Percentiles rank a stretch among this genome's conserved stretches.
Evolutionary conservation across 2,888 invertebrate species (phyloP).

Genomic region (Eristalis arbustorum): DNA sequence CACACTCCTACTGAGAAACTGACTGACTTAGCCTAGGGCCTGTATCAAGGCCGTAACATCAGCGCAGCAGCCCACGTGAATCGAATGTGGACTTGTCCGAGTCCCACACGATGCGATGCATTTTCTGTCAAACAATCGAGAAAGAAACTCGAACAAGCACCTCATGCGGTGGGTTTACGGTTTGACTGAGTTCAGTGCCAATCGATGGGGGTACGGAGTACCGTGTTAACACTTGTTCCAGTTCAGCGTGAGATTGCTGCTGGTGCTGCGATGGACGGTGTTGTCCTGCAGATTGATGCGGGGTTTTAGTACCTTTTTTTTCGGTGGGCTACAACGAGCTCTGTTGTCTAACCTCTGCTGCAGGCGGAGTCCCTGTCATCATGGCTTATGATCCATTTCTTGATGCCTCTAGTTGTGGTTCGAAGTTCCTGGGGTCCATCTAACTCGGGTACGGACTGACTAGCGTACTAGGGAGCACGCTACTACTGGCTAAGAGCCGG

Average conservation of each 20-base stretch:
- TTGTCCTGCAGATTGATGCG: background rate
- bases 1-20: slow-evolving; percentile 10
- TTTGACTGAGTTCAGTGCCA: background rate
- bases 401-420: no score
- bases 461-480: no score
- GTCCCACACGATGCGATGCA: slow-evolving; percentile 49
- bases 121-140: slow-evolving; percentile 60
- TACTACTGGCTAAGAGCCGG: no score
- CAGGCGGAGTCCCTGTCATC: no score
- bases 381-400: no score
- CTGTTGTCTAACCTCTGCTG: no score
- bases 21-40: background rate
- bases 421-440: no score
- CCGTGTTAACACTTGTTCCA: slow-evolving; percentile 59
- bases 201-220: slow-evolving; percentile 12
- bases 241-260: background rate
- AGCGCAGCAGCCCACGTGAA: slow-evolving; percentile 41
- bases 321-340: no score
- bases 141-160: slow-evolving; percentile 49
- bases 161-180: no score
- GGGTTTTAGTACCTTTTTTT: background rate
- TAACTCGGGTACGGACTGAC: no score
- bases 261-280: background rate
- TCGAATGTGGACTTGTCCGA: slow-evolving; percentile 27
- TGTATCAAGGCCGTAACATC: slow-evolving; percentile 61